Evolutionary conservation across 1,140 invertebrate genomes (phyloP), one percentile per base, ranked within the genome.

Genomic region (Eueides isabella): DNA sequence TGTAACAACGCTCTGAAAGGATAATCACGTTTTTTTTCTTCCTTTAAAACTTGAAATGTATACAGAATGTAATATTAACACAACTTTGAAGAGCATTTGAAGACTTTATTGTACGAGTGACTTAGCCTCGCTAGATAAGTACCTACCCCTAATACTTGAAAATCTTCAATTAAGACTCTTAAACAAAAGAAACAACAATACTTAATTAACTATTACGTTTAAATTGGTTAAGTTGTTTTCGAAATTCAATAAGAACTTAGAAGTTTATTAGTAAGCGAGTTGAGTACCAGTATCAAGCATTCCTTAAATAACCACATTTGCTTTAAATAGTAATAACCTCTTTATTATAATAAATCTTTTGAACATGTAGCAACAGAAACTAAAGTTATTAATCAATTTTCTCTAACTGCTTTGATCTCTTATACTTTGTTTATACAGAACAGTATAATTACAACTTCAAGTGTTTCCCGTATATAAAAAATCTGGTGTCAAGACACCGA

Each of bases 111-210:
- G 33, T 67, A 67, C 44, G 61, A 68, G 66, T 67, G 23, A 23
- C 26, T 33, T 23, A 71, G 31, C 31, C 66, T 65, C 66, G 38
- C 72, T 55, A 30, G 64, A 69, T 63, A 67, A 71, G 64, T 62
- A 26, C 48, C 23, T 0, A 2, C n/a, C n/a, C 66, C 70, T 71
- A 73, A 78, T 77, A 75, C 78, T 83, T 74, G 72, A 83, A 84
- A 85, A 80, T 85, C 81, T 78, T 84, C 84, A 83, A 86, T 87
- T 86, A 83, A 86, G 82, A 87, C 86, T 87, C 81, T 80, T 78
- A 75, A 85, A 82, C 80, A 77, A 87, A 86, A 83, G 81, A 80
- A 84, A 84, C 83, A 85, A 85, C 81, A 88, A 85, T 84, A 85
- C 85, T 87, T 87, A 87, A 88, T 88, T 85, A 85, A 78, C 82